Evolutionary conservation across 1,140 invertebrate species (phyloP), one percentile per base, ranked within the genome.

Genomic region (Cotesia vestalis): DNA sequence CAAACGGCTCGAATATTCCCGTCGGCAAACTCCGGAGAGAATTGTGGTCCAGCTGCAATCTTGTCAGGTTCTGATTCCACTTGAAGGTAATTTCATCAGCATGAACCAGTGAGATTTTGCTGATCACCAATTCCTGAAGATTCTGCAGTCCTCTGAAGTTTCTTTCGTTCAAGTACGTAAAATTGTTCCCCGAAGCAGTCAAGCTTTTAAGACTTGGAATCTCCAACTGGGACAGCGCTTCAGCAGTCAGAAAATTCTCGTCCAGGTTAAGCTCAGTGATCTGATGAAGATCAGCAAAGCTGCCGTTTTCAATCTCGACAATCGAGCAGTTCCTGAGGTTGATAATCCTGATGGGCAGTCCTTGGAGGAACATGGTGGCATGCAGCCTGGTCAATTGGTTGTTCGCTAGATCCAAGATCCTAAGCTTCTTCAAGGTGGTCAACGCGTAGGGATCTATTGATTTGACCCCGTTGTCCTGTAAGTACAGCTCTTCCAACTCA

Each of bases 181-280:
- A 93, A 82, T 95, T 94, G 81, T 96, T 96, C 62, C 90, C 87
- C 3, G 93, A 93, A 4, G 94, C 82, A 72, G 90, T 89, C 20
- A 97, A 85, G 0, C 90, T 90, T 69, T 92, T 89, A 71, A 95
- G 86, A 35, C 91, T 92, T 3, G 91, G 90, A 55, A 95, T 90
- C 75, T 93, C 91, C 12, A 95, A 84, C 72, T 90, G 89, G 14
- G 89, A 82, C 20, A 95, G 85, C 59, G 93, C 92, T 6, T 85
- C 81, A 0, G 91, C 89, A 61, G 88, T 90, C 36, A 97, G 83
- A 34, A 90, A 88, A 84, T 97, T 97, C 36, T 90, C 85, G 60
- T 91, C 90, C 20, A 95, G 77, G 79, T 94, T 92, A 0, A 95
- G 81, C 66, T 93, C 91, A 57, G 90, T 89, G 0, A 95, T 80